A percentile compares a stretch with the other conserved stretches of the same genome.
Conservation (phyloP, 1,140 invertebrate genomes). For the Aphelenchoides besseyi region DNA sequence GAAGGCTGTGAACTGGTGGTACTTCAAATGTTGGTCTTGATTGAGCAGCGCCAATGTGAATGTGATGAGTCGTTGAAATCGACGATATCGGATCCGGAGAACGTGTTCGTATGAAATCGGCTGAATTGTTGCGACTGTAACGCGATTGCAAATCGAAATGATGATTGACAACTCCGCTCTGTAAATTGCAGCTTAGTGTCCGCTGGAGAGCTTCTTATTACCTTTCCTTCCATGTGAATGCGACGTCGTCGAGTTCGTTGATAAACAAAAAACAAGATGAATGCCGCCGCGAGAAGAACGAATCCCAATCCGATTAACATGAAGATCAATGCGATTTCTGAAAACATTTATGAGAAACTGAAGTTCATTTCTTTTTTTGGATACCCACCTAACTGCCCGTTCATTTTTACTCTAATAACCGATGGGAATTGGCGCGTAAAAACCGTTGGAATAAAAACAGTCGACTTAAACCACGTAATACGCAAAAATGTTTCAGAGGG, state of each 20-base stretch:
- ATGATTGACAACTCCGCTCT: neutral
- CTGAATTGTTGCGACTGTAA: neutral
- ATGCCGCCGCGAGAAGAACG: neutral
- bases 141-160: neutral
- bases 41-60: neutral
- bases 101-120: neutral
- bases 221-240: conserved; percentile 4
- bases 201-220: neutral
- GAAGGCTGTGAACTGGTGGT: neutral
- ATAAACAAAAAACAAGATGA: neutral
- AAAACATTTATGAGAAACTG: too few relatives aligned
- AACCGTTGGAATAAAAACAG: conserved; percentile 1
- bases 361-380: too few relatives aligned
- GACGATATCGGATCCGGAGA: conserved; percentile 1
- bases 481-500: neutral
- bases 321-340: conserved; percentile 31
- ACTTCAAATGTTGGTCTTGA: neutral
- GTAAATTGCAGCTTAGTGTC: neutral
- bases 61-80: neutral
- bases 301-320: conserved; percentile 14
- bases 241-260: conserved; percentile 5
- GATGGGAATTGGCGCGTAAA: too few relatives aligned
- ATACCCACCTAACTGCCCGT: neutral
- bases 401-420: too few relatives aligned
- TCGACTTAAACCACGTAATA: neutral